A percentile compares a stretch with the other conserved stretches of the same genome.
Evolutionary conservation across 1,140 invertebrate genomes (phyloP).

Genomic region (Zaprionus capensis): DNA sequence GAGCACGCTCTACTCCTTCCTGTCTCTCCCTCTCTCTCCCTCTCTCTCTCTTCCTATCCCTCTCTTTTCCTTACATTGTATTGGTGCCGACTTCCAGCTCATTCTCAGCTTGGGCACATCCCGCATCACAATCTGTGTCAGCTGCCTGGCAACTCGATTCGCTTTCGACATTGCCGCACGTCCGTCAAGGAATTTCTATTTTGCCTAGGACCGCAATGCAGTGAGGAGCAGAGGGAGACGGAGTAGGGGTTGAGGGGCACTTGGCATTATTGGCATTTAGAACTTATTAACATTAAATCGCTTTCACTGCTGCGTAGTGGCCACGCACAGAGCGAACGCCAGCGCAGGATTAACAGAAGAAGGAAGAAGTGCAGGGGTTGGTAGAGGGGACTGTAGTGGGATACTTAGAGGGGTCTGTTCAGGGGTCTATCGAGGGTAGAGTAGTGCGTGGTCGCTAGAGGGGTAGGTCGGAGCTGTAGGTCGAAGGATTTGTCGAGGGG

Average conservation of each 20-base stretch:
- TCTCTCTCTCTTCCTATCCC: background rate
- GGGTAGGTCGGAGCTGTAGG: too few species aligned
- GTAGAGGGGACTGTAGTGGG: background rate
- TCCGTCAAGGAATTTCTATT: conserved; percentile 72
- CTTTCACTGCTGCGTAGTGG: conserved; percentile 34
- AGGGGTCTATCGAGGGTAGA: background rate
- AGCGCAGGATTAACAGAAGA: background rate
- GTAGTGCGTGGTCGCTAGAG: too few species aligned
- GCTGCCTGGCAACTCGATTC: conserved; percentile 42
- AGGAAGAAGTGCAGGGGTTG: background rate
- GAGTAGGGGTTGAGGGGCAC: conserved; percentile 30
- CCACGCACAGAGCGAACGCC: background rate
- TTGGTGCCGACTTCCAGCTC: conserved; percentile 1
- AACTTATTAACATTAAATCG: conserved; percentile 80
- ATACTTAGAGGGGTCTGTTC: background rate
- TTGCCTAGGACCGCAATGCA: conserved; percentile 46
- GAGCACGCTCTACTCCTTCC: background rate
- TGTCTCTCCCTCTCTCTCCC: background rate
- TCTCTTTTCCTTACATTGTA: conserved; percentile 4
- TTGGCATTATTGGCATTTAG: conserved; percentile 65
- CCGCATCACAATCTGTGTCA: conserved; percentile 70
- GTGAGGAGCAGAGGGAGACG: conserved; percentile 10
- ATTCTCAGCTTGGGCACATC: background rate
- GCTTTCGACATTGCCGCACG: conserved; percentile 57
- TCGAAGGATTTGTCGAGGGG: background rate